Conservation (phyloP, 2,113 vertebrate genomes). For the Phylloscopus trochiloides region DNA sequence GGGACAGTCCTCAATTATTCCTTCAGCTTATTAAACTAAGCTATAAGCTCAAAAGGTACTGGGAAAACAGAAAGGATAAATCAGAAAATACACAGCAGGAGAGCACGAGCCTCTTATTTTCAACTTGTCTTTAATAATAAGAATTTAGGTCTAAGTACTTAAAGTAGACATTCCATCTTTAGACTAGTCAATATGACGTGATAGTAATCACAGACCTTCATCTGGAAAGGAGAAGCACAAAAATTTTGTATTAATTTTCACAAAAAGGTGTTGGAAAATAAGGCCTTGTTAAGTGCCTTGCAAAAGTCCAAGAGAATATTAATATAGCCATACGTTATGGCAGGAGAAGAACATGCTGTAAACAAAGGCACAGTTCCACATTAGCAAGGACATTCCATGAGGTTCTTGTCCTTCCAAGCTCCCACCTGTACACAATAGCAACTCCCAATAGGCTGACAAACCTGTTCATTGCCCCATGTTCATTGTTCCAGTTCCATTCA, state of each 20-base stretch:
- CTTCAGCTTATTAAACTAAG: not conserved
- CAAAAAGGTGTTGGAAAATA: not conserved
- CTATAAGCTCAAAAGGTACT: not conserved
- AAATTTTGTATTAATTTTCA: not conserved
- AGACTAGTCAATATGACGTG: not conserved
- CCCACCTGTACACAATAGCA: not conserved
- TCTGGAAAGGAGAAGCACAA: not conserved
- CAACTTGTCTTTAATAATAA: not conserved
- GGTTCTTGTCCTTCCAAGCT: not conserved
- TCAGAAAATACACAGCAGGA: not conserved
- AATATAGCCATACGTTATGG: accelerated
- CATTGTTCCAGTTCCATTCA: not conserved
- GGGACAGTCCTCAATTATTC: not conserved
- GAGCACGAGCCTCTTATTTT: not conserved
- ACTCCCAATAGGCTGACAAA: not conserved
- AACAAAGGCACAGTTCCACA: not conserved
- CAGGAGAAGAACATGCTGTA: not conserved
- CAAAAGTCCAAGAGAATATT: not conserved
- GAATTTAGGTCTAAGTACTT: not conserved
- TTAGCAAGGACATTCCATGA: not conserved
- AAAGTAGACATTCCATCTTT: not conserved
- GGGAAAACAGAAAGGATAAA: not conserved
- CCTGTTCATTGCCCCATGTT: no score
- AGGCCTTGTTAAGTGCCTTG: not conserved
- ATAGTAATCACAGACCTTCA: not conserved